phyloP scores from a whole-genome alignment of 2,888 invertebrate species.

The Rotaria magnacalcarata region DNA sequence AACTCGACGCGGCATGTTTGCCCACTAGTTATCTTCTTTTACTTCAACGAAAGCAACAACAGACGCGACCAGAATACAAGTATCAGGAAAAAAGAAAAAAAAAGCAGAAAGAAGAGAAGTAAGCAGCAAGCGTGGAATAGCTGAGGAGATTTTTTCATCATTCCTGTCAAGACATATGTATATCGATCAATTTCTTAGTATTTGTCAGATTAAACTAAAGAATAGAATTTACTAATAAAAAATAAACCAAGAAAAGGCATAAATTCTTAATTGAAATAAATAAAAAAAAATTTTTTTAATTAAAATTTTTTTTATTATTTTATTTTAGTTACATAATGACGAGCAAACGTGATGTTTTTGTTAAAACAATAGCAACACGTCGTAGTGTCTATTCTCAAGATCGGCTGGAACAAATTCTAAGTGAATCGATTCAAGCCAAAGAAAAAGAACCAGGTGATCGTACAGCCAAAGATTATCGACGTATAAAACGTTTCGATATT shows the following conservation, averaged over 20 bases:
- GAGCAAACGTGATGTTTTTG: conserved; percentile 11
- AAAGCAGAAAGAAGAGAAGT: conserved; percentile 25
- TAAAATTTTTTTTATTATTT: background rate
- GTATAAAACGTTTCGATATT: conserved; percentile 21
- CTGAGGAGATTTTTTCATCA: conserved; percentile 5
- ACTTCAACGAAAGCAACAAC: conserved; percentile 20
- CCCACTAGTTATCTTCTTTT: conserved; percentile 11
- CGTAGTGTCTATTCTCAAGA: conserved; percentile 29
- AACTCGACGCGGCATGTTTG: conserved; percentile 29
- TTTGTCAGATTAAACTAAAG: background rate
- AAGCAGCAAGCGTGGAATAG: conserved; percentile 23
- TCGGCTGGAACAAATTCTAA: background rate
- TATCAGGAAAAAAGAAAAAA: conserved; percentile 1
- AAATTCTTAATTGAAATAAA: background rate
- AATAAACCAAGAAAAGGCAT: background rate
- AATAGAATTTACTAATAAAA: background rate
- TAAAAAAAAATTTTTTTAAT: background rate
- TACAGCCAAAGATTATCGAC: conserved; percentile 18
- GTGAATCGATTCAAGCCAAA: background rate
- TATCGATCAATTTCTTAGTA: conserved; percentile 2
- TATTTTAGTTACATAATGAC: background rate
- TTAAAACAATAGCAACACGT: conserved; percentile 10
- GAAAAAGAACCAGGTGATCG: conserved; percentile 30
- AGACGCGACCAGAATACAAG: background rate
- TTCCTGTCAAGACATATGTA: conserved; percentile 13